These are phyloP conservation scores for Hermetia illucens DNA, from an alignment of 1,140 invertebrate genomes.

Conservation along the genomic window DNA sequence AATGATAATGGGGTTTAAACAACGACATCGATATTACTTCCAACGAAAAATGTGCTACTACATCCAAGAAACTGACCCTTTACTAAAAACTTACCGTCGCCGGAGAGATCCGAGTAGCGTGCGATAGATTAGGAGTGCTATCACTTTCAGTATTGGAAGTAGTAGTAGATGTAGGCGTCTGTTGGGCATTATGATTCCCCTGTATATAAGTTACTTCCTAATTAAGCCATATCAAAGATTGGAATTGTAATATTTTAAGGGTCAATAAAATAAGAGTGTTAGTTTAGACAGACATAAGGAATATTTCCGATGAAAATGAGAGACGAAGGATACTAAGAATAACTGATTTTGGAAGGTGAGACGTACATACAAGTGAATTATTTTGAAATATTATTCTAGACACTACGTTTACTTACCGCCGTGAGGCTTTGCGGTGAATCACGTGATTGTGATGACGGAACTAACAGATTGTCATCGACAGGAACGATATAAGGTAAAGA, in stretches of 20 bases:
- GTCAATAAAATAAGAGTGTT: constrained; percentile 3
- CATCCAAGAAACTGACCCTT: too few relatives aligned
- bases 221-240: constrained; percentile 12
- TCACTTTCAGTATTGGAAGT: constrained; percentile 33
- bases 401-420: constrained; percentile 32
- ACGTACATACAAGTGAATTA: not conserved
- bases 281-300: too few relatives aligned
- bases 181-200: constrained; percentile 41
- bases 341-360: constrained; percentile 2
- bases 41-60: too few relatives aligned
- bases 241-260: constrained; percentile 8
- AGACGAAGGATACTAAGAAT: too few relatives aligned
- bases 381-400: not conserved
- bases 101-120: constrained; percentile 75
- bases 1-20: too few relatives aligned
- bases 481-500: constrained; percentile 43
- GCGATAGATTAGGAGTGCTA: constrained; percentile 50
- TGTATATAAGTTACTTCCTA: constrained; percentile 33
- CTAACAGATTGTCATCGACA: constrained; percentile 42
- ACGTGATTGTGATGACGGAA: constrained; percentile 41
- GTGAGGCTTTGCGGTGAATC: constrained; percentile 54
- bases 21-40: too few relatives aligned
- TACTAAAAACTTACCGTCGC: constrained; percentile 77
- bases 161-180: constrained; percentile 46
- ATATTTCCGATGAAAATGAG: too few relatives aligned